A percentile compares a stretch with the other conserved stretches of the same genome.
phyloP scores from a whole-genome alignment of 2,113 vertebrate species.

The Delphinapterus leucas region DNA sequence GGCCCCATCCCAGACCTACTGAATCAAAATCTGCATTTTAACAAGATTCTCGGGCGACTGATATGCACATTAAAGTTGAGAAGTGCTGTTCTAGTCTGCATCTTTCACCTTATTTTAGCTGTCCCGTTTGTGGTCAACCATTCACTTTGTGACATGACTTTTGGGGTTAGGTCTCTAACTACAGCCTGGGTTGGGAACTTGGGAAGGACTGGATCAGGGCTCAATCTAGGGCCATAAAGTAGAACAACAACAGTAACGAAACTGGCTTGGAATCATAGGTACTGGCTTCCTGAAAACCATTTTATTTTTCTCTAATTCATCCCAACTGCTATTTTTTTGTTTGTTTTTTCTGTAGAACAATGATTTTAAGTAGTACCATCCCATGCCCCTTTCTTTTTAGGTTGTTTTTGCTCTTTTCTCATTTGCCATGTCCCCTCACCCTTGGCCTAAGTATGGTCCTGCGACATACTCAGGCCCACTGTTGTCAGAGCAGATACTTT shows the following conservation, averaged over 20 bases:
- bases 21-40: not conserved
- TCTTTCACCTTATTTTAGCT: not conserved
- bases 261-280: not conserved
- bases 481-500: not conserved
- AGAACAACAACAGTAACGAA: not conserved
- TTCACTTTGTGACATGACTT: not conserved
- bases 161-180: not conserved
- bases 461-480: not conserved
- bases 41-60: not conserved
- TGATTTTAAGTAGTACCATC: not conserved
- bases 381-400: not conserved
- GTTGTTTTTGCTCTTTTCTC: not conserved
- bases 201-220: not conserved
- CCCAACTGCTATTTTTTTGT: not conserved
- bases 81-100: not conserved
- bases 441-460: not conserved
- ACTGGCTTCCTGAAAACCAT: not conserved
- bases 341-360: not conserved
- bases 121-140: not conserved
- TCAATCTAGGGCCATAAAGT: not conserved
- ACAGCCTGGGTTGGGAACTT: not conserved
- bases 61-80: not conserved
- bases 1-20: not conserved
- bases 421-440: not conserved
- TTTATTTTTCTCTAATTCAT: slow-evolving; percentile 27